Base-by-base conservation (phyloP, 1,140 invertebrate genomes). In the Pachypeltis micranthus region DNA sequence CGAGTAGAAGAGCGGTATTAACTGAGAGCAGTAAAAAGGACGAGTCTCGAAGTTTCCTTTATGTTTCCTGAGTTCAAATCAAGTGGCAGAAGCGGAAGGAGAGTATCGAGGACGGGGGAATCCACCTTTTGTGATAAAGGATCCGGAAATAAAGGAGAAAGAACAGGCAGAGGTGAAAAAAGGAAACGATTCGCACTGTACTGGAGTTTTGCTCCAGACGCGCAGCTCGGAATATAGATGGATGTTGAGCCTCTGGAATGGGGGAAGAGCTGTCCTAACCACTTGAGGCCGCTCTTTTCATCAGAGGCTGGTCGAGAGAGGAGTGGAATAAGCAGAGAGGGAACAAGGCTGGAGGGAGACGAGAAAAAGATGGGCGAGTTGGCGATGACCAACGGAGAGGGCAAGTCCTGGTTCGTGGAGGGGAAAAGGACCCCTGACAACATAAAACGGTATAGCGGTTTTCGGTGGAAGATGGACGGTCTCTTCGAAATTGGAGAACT, bases 41-140 rank as follows among this genome's bases (percentile, higher is more conserved):
- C 10, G 57, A 28, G n/a, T 29, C 57, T 31, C 57, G 57, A 31
- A 59, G 57, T 4, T 14, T 28, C n/a, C 57, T 59, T 59, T 59
- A 59, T 59, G 57, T 59, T 59, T 59, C 57, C 57, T 59, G 57
- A 31, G 57, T 59, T 51, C 57, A 28, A 59, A 59, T 59, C 57
- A 59, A 31, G 29, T n/a, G n/a, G n/a, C n/a, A n/a, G n/a, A n/a
- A n/a, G n/a, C n/a, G n/a, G n/a, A 34, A 59, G 25, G 25, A 19
- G 28, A 51, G 47, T 7, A 10, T 51, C 12, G 23, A 51, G 4
- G 23, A 51, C 12, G 23, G 3, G 4, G 3, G 3, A 16, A 16
- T 7, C 26, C 28, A 25, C 28, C 57, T 59, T 59, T 59, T 59
- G 27, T 28, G 57, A 59, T 59, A 59, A 59, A 59, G 29, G 57